Base-by-base conservation (phyloP, 2,113 vertebrate species). In the Urocynchramus pylzowi region DNA sequence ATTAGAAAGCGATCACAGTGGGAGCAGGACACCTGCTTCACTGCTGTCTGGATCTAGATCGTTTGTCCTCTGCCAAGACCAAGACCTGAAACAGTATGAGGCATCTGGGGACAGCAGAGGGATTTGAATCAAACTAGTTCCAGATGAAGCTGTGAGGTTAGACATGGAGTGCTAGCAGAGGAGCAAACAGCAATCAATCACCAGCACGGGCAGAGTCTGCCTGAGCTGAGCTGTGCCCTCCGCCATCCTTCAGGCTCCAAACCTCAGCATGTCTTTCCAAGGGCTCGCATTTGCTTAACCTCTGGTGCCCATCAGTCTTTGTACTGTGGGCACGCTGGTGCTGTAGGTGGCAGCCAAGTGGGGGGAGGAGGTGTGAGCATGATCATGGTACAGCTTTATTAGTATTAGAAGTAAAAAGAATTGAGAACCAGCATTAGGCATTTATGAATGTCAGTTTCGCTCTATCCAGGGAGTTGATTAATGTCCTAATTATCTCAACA, bases 401-500 rank as follows among this genome's bases (percentile, higher is more conserved):
- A 93, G 27, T 0, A 0, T 80, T 93, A 90, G 86, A 70, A 87
- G 53, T 16, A 76, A 71, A 87, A 79, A 71, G 33, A 83, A 83
- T 33, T 65, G 60, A 94, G 54, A 86, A 84, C 6, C 27, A 63
- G 16, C 30, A 67, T 80, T 54, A 91, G 52, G 52, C 59, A 67
- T 86, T 97, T 96, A 87, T 88, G 82, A 94, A 80, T 56, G 59
- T 94, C 84, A 77, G 24, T n/a, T 90, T 96, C 0, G 0, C 39
- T 87, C 63, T 86, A 94, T 94, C 82, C 71, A 84, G 67, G 63
- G 87, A 95, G 52, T 77, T 88, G 95, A 97, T 96, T 88, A 96
- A 96, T 96, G 75, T 59, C 39, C 64, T 94, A 96, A 96, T 96
- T 96, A 96, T 94, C 82, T 84, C 71, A 90, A 37, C 71, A 86